These are phyloP conservation scores for Sycophila sp. DNA, from an alignment of 1,140 invertebrate species.

Conservation along the genomic window DNA sequence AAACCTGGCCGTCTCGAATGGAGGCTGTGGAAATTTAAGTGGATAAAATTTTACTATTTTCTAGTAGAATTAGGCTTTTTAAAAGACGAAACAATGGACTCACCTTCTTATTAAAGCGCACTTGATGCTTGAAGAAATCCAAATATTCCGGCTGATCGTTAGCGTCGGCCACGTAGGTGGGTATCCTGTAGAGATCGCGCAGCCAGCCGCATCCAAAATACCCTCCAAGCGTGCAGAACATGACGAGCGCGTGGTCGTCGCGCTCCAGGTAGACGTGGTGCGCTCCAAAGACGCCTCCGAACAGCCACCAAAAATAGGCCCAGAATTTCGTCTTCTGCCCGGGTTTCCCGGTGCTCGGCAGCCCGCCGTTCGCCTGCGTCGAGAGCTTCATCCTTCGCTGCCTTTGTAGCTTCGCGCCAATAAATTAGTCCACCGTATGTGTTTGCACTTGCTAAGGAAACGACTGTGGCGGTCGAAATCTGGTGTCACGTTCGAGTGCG, in stretches of 20 bases:
- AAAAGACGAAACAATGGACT: no score
- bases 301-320: conserved; percentile 86
- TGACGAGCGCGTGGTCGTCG: conserved; percentile 90
- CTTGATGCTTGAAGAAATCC: conserved; percentile 72
- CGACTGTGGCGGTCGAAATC: no score
- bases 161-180: conserved; percentile 86
- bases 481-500: no score
- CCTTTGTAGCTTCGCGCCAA: neutral
- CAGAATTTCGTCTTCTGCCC: conserved; percentile 44
- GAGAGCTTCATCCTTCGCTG: no score
- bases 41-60: no score
- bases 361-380: neutral
- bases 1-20: conserved; percentile 81
- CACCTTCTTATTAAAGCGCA: conserved; percentile 75
- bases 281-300: conserved; percentile 86
- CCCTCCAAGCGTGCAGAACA: conserved; percentile 87
- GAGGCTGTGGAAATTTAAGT: conserved; percentile 74
- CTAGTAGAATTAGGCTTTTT: no score
- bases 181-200: conserved; percentile 85
- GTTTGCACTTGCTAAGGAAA: no score
- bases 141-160: conserved; percentile 82
- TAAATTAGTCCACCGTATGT: no score
- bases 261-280: conserved; percentile 92
- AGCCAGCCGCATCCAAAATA: conserved; percentile 88
- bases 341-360: neutral